Evolutionary conservation across 2,797 vertebrate species (phyloP).

Genomic region (Lemur catta): DNA sequence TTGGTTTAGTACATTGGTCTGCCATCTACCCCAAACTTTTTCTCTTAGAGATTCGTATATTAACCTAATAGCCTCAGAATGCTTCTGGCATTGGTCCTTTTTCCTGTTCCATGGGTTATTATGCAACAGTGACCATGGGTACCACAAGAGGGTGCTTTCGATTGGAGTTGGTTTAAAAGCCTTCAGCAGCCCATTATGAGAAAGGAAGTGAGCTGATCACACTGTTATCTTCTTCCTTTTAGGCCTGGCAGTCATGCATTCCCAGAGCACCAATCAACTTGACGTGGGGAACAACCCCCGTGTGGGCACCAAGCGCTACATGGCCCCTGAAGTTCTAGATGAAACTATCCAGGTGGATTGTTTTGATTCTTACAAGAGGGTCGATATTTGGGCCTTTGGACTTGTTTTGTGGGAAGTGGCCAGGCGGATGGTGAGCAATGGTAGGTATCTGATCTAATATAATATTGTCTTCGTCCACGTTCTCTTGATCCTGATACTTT

Average conservation of each 20-base stretch:
- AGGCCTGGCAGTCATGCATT: conserved; percentile 98
- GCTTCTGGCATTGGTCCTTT: not conserved
- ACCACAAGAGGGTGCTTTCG: conserved; percentile 54
- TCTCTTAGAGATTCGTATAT: not conserved
- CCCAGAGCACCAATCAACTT: conserved; percentile 96
- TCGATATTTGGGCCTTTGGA: conserved; percentile 98
- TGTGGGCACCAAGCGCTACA: conserved; percentile 98
- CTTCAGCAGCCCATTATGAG: not conserved
- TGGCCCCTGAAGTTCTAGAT: conserved; percentile 97
- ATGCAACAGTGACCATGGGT: not conserved
- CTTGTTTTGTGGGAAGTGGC: conserved; percentile 98
- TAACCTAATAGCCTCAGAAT: not conserved
- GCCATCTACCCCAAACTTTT: not conserved
- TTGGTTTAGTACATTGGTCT: not conserved
- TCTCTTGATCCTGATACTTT: not conserved
- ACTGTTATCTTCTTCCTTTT: conserved; percentile 21
- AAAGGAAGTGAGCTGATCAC: not conserved
- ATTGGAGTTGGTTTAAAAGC: not conserved
- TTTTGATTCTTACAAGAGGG: conserved; percentile 97
- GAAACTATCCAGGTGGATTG: conserved; percentile 97
- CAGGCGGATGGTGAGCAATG: conserved; percentile 96
- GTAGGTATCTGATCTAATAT: conserved; percentile 82
- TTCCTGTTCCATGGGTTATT: not conserved
- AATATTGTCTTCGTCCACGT: not conserved
- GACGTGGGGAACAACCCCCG: conserved; percentile 98